Base-by-base conservation (phyloP, 2,888 invertebrate genomes). In the Antheraea assamensis region DNA sequence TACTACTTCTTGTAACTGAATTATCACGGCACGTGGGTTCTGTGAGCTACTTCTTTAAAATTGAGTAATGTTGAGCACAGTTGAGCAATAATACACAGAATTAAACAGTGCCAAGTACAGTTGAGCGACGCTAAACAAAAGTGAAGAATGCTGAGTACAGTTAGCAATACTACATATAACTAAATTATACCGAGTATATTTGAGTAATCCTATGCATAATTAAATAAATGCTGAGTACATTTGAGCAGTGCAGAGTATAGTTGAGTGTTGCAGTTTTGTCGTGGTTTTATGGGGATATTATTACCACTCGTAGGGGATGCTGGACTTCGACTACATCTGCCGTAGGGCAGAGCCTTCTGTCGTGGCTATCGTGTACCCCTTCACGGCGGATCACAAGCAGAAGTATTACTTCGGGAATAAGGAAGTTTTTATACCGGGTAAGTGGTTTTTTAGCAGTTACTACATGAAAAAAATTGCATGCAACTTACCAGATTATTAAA, bases 341-440 rank as follows among this genome's bases (percentile, higher is more conserved):
- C 96, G 98, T 35, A 95, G 99, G 82, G 92, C 95, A 72, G 97
- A 98, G 84, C 99, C 99, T 0, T 98, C 98, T 0, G 98, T 99
- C 1, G 99, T 98, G 0, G 99, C 99, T 49, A 98, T 99, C 88
- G 98, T 99, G 55, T 99, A 99, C 92, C 99, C 99, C 0, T 99
- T 99, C 93, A 99, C 98, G 21, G 99, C 99, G 0, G 99, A 99
- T 91, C 99, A 99, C 92, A 99, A 99, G 88, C 99, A 99, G 93
- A 99, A 99, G 91, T 99, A 98, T 95, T 99, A 99, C 91, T 99
- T 99, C 97, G 99, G 99, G 0, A 99, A 99, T 92, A 99, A 99
- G 88, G 99, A 99, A 89, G 97, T 99, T 71, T 96, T 99, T 42
- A 97, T 99, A 84, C 97, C 97, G 0, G 95, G 96, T 97, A 79